Evolutionary conservation across 1,140 invertebrate species (phyloP).

Genomic region (Spodoptera litura): DNA sequence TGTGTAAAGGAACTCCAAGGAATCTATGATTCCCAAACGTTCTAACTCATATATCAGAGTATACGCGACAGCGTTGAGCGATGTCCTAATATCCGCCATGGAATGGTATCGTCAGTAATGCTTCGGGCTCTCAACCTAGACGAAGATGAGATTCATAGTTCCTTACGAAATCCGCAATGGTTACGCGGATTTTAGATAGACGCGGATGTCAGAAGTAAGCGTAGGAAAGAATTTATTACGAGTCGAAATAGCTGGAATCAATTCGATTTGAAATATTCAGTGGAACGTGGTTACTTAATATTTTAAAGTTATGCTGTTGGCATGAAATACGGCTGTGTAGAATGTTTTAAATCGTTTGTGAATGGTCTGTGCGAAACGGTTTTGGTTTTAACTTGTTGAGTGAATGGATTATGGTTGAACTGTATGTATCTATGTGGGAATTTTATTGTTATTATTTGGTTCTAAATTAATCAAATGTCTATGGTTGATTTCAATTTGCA

Average conservation of each 20-base stretch:
- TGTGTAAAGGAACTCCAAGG: slow-evolving; percentile 4
- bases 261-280: slow-evolving; percentile 46
- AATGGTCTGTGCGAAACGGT: not conserved
- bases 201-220: slow-evolving; percentile 29
- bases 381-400: slow-evolving; percentile 9
- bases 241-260: slow-evolving; percentile 44
- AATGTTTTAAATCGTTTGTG: slow-evolving; percentile 26
- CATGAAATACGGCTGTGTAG: slow-evolving; percentile 10
- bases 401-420: too few species aligned
- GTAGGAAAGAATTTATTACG: slow-evolving; percentile 47
- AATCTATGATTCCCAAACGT: slow-evolving; percentile 40
- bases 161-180: not conserved
- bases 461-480: too few species aligned
- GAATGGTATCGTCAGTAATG: slow-evolving; percentile 50
- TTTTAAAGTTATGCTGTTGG: slow-evolving; percentile 39
- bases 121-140: slow-evolving; percentile 24
- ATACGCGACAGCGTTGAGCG: slow-evolving; percentile 57
- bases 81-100: slow-evolving; percentile 64
- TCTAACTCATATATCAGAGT: slow-evolving; percentile 52
- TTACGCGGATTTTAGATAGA: slow-evolving; percentile 27
- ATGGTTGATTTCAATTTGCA: too few species aligned
- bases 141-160: slow-evolving; percentile 32
- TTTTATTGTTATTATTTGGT: too few species aligned
- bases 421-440: too few species aligned
- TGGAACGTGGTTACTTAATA: slow-evolving; percentile 37